phyloP scores from a whole-genome alignment of 2,888 invertebrate species.

The Cataglyphis livida region DNA sequence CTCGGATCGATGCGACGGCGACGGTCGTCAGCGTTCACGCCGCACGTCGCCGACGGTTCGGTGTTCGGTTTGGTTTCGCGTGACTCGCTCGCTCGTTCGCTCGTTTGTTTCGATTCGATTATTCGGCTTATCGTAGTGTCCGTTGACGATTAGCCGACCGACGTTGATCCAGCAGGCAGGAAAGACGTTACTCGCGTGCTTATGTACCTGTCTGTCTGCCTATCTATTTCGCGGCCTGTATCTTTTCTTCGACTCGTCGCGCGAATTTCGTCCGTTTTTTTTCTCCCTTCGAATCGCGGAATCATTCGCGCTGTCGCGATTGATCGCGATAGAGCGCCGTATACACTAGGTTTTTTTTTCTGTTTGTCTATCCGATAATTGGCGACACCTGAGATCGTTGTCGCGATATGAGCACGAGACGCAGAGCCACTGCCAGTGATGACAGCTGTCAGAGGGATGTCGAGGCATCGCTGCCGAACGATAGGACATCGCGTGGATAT shows the following conservation, averaged over 20 bases:
- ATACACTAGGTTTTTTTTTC: background rate
- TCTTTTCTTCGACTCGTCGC: background rate
- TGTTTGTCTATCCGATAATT: conserved; percentile 22
- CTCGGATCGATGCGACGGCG: conserved; percentile 72
- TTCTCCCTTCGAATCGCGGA: background rate
- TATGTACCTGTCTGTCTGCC: background rate
- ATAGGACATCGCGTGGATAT: conserved; percentile 40
- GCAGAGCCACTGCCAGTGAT: conserved; percentile 34
- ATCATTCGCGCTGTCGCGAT: background rate
- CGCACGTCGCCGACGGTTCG: conserved; percentile 53
- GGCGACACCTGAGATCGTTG: conserved; percentile 7
- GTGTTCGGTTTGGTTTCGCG: conserved; percentile 51
- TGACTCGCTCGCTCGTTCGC: conserved; percentile 11
- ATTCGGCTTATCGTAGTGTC: background rate
- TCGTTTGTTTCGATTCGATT: conserved; percentile 4
- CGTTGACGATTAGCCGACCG: conserved; percentile 13
- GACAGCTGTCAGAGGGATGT: conserved; percentile 64
- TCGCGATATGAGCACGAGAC: conserved; percentile 60
- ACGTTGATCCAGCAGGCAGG: background rate
- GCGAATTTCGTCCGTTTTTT: background rate
- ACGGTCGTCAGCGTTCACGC: conserved; percentile 62
- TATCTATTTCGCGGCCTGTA: background rate
- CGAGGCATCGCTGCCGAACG: conserved; percentile 51
- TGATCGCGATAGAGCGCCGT: background rate
- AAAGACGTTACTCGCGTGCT: background rate